phyloP scores from a whole-genome alignment of 2,797 vertebrate genomes.

The Periparus ater region DNA sequence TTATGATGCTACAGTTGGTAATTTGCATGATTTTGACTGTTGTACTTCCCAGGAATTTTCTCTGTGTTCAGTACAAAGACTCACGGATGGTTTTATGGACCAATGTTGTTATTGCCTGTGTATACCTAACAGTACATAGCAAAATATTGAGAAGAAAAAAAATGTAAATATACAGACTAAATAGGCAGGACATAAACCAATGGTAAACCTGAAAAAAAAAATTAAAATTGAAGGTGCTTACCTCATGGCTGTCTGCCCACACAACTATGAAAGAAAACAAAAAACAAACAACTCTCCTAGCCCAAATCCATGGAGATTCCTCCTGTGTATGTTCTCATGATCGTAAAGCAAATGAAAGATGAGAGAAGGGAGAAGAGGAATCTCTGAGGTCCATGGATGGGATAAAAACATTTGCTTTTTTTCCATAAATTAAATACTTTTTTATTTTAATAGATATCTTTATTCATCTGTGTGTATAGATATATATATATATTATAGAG shows the following conservation, averaged over 20 bases:
- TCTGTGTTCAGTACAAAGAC: slow-evolving; percentile 24
- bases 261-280: neutral
- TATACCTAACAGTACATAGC: neutral
- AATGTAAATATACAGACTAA: neutral
- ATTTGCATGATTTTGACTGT: slow-evolving; percentile 60
- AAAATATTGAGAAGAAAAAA: neutral
- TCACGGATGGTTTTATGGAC: neutral
- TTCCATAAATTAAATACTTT: neutral
- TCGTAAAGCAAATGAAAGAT: neutral
- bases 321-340: neutral
- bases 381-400: neutral
- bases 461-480: neutral
- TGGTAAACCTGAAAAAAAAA: neutral
- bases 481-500: neutral
- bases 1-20: slow-evolving; percentile 54
- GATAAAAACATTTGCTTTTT: neutral
- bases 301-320: neutral
- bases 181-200: neutral
- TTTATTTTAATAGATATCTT: neutral
- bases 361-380: neutral
- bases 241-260: neutral
- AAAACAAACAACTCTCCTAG: neutral
- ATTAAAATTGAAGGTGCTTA: neutral
- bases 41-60: slow-evolving; percentile 34
- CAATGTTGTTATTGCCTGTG: neutral